Evolutionary conservation across 2,888 invertebrate species (phyloP), one percentile per base, ranked within the genome.

Genomic region (Shargacucullia verbasci): DNA sequence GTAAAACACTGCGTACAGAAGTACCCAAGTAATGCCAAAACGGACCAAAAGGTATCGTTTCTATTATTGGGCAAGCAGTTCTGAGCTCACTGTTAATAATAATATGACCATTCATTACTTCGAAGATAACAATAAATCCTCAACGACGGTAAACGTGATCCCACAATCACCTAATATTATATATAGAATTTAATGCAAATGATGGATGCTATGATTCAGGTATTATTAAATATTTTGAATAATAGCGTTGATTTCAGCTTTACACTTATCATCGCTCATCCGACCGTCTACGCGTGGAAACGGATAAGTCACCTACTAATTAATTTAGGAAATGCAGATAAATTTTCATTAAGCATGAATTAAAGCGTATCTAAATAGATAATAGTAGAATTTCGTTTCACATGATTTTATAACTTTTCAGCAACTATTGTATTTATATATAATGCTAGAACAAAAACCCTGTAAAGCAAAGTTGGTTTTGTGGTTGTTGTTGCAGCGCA

Each of bases 231-330:
- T 20, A 20, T 20, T 29, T 9, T 7, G 29, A 9, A 29, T 29
- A 29, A 29, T 29, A 29, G 29, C 9, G 27, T 0, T 65, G 62
- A 60, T 57, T 43, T 67, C 52, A 70, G 40, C 35, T 47, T n/a
- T n/a, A n/a, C n/a, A n/a, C 38, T 59, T 57, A 73, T 67, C 47
- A 37, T 31, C 14, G 4, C 12, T 14, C 29, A 48, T 41, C 4
- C 13, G 60, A 63, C 33, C 47, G 47, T 50, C 15, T 40, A 53
- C 39, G 54, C 56, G 54, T 72, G 43, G 67, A 64, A 58, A 74
- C 74, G 41, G 63, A 63, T 71, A 66, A 61, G 47, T 25, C 41
- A 50, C 6, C 10, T 1, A 20, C 2, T 20, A 20, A 20, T 4
- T 20, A 3, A 20, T 20, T 20, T 3, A 20, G 20, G 4, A 20